Evolutionary conservation across 1,140 invertebrate species (phyloP).

Genomic region (Anthonomus grandis): DNA sequence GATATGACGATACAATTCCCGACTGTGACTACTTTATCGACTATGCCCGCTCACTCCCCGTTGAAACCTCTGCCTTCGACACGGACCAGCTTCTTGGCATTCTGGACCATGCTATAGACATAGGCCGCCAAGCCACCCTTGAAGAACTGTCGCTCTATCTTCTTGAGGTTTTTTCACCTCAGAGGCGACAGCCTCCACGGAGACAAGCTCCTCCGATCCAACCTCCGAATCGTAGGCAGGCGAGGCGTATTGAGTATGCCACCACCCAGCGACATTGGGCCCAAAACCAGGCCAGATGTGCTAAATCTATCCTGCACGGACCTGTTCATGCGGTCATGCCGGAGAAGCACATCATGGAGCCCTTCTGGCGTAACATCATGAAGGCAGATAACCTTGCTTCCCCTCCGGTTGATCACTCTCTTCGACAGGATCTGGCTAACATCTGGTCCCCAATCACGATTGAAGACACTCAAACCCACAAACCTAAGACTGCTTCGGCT

Average conservation of each 20-base stretch:
- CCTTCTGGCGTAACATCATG: neutral
- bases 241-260: neutral
- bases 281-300: neutral
- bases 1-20: too few species aligned
- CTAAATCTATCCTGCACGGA: neutral
- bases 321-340: neutral
- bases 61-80: neutral
- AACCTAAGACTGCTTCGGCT: neutral
- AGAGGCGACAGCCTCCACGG: neutral
- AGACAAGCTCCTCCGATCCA: neutral
- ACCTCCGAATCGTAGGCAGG: neutral
- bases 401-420: neutral
- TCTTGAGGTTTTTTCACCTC: too few species aligned
- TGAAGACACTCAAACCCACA: neutral
- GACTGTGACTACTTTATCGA: neutral
- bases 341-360: neutral
- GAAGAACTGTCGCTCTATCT: too few species aligned
- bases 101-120: neutral
- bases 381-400: neutral
- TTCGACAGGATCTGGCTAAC: neutral
- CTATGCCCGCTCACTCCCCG: neutral
- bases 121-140: neutral
- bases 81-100: neutral
- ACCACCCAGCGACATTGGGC: neutral
- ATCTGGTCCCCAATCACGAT: neutral